A percentile compares a stretch with the other conserved stretches of the same genome.
Evolutionary conservation across 2,113 vertebrate genomes (phyloP).

Genomic region (Catharus minimus): DNA sequence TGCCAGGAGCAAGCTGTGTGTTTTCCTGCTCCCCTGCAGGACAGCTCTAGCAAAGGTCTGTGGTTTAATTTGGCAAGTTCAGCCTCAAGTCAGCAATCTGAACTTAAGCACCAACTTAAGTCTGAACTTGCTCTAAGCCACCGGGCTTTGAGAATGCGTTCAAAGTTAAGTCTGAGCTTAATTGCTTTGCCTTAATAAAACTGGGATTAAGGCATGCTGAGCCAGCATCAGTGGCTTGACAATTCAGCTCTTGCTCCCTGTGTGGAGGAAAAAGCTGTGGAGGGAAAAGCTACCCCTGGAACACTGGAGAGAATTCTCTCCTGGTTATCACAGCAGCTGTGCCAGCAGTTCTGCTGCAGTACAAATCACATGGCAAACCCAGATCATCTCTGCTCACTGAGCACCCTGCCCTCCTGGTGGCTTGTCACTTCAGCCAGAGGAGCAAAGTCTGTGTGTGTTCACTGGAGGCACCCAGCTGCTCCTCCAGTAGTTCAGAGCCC

Average conservation of each 20-base stretch:
- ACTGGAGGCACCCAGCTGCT: neutral
- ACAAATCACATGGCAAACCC: constrained; percentile 39
- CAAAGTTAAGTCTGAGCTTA: constrained; percentile 12
- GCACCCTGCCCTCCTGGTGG: neutral
- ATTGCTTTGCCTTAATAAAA: constrained; percentile 27
- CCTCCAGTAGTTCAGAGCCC: neutral
- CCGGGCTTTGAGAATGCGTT: neutral
- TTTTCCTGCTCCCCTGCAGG: neutral
- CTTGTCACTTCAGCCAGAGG: neutral
- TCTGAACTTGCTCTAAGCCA: neutral
- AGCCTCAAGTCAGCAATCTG: constrained; percentile 21
- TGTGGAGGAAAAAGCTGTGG: neutral
- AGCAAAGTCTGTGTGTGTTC: neutral
- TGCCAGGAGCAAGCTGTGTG: neutral
- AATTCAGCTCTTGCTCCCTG: neutral
- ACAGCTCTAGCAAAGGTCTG: neutral
- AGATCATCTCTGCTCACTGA: neutral
- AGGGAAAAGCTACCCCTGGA: neutral
- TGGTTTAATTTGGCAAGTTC: neutral
- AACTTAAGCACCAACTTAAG: neutral
- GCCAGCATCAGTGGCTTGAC: neutral
- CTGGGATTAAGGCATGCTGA: constrained; percentile 17
- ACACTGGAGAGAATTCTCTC: neutral
- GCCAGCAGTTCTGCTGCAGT: constrained; percentile 59
- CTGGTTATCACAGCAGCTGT: constrained; percentile 36